Conservation (phyloP, 2,797 vertebrate species). For the Xenentodon cancila region DNA sequence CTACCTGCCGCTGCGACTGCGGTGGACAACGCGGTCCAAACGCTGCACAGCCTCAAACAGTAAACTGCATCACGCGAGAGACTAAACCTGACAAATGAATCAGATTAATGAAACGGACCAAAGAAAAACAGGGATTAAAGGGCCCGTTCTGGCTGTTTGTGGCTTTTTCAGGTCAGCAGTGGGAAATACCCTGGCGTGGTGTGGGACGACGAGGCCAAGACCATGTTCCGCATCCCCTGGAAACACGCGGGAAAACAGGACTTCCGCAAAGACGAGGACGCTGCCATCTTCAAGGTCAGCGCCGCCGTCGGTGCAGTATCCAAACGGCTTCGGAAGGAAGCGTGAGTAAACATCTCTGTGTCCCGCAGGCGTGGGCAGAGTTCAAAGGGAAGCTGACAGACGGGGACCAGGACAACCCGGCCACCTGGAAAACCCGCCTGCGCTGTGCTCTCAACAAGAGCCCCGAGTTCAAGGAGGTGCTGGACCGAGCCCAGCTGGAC, state of each 20-base stretch:
- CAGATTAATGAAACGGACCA: no score
- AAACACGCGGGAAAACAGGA: slow-evolving; percentile 93
- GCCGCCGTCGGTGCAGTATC: no score
- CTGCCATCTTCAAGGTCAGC: slow-evolving; percentile 89
- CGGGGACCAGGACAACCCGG: slow-evolving; percentile 74
- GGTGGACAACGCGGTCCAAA: no score
- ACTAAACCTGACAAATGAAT: no score
- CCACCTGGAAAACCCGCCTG: slow-evolving; percentile 90
- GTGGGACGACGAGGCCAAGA: slow-evolving; percentile 87
- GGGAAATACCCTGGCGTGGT: slow-evolving; percentile 84
- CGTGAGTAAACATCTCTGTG: not conserved
- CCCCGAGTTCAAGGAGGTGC: slow-evolving; percentile 86
- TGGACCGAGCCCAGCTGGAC: slow-evolving; percentile 85
- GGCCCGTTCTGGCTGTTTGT: fast-evolving
- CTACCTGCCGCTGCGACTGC: no score
- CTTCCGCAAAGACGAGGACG: slow-evolving; percentile 90
- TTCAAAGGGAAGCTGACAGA: slow-evolving; percentile 85
- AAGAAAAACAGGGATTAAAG: no score
- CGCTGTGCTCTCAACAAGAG: slow-evolving; percentile 95
- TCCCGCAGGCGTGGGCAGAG: slow-evolving; percentile 86
- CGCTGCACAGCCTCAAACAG: no score
- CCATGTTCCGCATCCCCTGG: slow-evolving; percentile 94
- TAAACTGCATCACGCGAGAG: no score
- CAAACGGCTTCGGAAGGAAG: not conserved
- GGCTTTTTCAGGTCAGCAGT: slow-evolving; percentile 79